phyloP scores from a whole-genome alignment of 2,113 vertebrate species.

The Salvelinus alpinus region DNA sequence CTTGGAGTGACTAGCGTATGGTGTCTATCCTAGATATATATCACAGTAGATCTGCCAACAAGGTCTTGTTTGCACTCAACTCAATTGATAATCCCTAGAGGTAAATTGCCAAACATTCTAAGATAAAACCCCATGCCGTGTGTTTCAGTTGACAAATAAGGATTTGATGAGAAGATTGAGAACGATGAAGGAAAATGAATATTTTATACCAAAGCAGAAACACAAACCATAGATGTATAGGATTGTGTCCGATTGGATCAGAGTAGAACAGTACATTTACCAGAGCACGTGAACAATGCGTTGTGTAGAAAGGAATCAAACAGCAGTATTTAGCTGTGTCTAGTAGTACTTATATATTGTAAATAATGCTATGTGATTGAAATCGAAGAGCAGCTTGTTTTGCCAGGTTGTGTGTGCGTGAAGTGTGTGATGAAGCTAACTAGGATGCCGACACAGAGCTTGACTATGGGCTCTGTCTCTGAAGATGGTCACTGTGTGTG shows the following conservation, averaged over 20 bases:
- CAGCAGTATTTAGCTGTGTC: slow-evolving; percentile 23
- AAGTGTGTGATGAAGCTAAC: slow-evolving; percentile 37
- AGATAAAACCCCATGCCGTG: neutral
- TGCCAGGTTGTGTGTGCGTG: slow-evolving; percentile 31
- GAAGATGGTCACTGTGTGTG: slow-evolving; percentile 48
- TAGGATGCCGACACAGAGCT: slow-evolving; percentile 59
- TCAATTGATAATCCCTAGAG: slow-evolving; percentile 20
- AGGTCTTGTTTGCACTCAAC: slow-evolving; percentile 65
- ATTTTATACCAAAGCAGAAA: slow-evolving; percentile 39
- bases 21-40: slow-evolving; percentile 28
- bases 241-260: slow-evolving; percentile 34
- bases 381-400: slow-evolving; percentile 49
- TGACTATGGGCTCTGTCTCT: slow-evolving; percentile 53
- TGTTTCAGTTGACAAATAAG: slow-evolving; percentile 31
- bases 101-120: slow-evolving; percentile 53
- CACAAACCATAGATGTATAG: slow-evolving; percentile 34
- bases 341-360: slow-evolving; percentile 50
- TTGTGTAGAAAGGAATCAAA: slow-evolving; percentile 44
- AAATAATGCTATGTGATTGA: slow-evolving; percentile 57
- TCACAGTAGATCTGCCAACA: slow-evolving; percentile 35
- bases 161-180: slow-evolving; percentile 12
- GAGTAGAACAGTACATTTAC: slow-evolving; percentile 54
- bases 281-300: slow-evolving; percentile 53
- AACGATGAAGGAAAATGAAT: neutral
- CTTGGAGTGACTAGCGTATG: slow-evolving; percentile 41